Evolutionary conservation across 2,113 vertebrate genomes (phyloP).

Genomic region (Laterallus jamaicensis): DNA sequence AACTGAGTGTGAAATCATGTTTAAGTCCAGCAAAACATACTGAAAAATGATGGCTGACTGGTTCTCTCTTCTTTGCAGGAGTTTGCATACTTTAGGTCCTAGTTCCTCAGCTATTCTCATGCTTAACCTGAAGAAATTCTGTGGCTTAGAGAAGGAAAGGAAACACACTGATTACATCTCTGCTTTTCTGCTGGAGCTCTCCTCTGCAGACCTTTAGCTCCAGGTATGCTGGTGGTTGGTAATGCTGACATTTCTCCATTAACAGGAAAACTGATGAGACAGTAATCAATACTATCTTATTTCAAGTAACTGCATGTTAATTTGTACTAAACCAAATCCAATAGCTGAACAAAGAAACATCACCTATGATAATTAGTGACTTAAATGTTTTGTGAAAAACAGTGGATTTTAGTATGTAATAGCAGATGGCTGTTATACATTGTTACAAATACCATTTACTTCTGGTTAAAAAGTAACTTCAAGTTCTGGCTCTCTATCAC

Average conservation of each 20-base stretch:
- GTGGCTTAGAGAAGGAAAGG: background rate
- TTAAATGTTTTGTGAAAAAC: background rate
- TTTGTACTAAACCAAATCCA: background rate
- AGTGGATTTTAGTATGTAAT: background rate
- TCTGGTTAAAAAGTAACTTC: background rate
- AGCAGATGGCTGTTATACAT: background rate
- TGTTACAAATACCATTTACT: background rate
- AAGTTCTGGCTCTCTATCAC: background rate
- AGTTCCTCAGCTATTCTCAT: too few species aligned
- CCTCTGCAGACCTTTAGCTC: background rate
- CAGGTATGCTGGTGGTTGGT: background rate
- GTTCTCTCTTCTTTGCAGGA: background rate
- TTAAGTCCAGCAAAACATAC: background rate
- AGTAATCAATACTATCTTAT: too few species aligned
- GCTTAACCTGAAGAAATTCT: background rate
- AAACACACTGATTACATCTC: background rate
- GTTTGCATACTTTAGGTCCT: background rate
- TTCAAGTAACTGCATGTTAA: background rate
- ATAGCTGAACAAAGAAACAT: background rate
- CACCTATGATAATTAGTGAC: accelerated
- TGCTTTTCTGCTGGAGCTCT: too few species aligned
- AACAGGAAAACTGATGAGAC: background rate
- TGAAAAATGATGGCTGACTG: background rate
- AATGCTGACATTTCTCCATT: background rate
- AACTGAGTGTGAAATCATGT: background rate